phyloP scores from a whole-genome alignment of 2,888 invertebrate species.

The Hoplodrina blanda region DNA sequence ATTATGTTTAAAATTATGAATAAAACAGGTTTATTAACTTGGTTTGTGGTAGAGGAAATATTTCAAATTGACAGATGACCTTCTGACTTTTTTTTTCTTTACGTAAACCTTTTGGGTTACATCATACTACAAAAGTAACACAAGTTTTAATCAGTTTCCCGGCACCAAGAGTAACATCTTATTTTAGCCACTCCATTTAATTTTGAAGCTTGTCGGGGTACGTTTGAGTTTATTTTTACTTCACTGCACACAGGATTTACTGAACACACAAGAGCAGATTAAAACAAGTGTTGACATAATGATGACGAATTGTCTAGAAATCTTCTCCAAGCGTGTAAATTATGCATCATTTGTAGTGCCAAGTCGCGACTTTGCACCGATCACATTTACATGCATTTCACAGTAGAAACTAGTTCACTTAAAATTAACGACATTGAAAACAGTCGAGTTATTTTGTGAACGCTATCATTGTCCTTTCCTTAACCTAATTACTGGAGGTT shows the following conservation, averaged over 20 bases:
- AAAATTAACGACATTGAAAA: conserved; percentile 41
- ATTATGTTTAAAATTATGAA: conserved; percentile 41
- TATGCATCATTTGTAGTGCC: conserved; percentile 48
- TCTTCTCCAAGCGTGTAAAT: conserved; percentile 45
- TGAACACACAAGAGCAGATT: conserved; percentile 37
- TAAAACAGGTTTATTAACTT: conserved; percentile 48
- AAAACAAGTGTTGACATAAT: conserved; percentile 50
- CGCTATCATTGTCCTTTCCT: conserved; percentile 55
- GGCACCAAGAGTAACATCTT: conserved; percentile 19
- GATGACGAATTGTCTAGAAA: conserved; percentile 57
- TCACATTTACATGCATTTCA: conserved; percentile 53
- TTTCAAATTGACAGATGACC: conserved; percentile 55
- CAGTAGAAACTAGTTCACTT: conserved; percentile 38
- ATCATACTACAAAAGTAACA: conserved; percentile 44
- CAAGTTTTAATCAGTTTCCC: conserved; percentile 12
- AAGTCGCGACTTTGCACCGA: conserved; percentile 38
- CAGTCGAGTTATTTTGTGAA: conserved; percentile 45
- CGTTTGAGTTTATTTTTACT: conserved; percentile 24
- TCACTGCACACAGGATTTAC: conserved; percentile 29
- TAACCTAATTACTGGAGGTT: conserved; percentile 60
- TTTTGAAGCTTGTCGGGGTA: not conserved
- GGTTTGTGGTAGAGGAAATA: conserved; percentile 43
- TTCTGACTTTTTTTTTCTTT: conserved; percentile 42
- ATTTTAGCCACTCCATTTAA: conserved; percentile 1
- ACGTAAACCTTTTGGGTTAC: conserved; percentile 38